These are phyloP conservation scores for Mnemiopsis leidyi DNA, from an alignment of 37 sponge, comb jelly and placozoan genomes.

Conservation along the genomic window DNA sequence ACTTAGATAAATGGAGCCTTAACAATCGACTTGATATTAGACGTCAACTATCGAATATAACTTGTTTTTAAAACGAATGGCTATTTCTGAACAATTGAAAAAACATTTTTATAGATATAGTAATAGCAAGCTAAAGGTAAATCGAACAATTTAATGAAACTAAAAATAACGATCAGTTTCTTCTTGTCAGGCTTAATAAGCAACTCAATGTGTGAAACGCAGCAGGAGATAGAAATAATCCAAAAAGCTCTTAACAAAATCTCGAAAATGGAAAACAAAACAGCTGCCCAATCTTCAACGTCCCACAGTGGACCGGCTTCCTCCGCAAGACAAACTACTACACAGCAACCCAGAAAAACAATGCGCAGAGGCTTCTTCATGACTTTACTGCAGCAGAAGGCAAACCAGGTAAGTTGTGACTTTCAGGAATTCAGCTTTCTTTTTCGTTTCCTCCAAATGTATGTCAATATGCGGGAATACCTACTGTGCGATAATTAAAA, in stretches of 20 bases:
- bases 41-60: no score
- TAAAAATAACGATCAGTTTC: no score
- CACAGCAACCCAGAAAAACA: constrained; percentile 60
- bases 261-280: not conserved
- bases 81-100: no score
- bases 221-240: constrained; percentile 50
- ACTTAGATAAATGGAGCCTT: no score
- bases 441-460: no score
- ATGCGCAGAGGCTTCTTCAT: constrained; percentile 89
- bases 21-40: no score
- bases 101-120: no score
- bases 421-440: no score
- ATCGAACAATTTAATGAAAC: no score
- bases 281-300: not conserved
- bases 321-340: not conserved
- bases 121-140: no score
- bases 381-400: constrained; percentile 91
- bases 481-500: not conserved
- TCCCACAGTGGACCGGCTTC: not conserved
- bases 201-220: constrained; percentile 59
- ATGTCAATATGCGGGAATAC: no score
- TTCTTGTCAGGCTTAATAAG: not conserved
- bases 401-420: constrained; percentile 67
- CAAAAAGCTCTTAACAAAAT: constrained; percentile 64
- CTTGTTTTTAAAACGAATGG: no score